phyloP scores from a whole-genome alignment of 1,140 invertebrate genomes.

The Brachionus manjavacas region DNA sequence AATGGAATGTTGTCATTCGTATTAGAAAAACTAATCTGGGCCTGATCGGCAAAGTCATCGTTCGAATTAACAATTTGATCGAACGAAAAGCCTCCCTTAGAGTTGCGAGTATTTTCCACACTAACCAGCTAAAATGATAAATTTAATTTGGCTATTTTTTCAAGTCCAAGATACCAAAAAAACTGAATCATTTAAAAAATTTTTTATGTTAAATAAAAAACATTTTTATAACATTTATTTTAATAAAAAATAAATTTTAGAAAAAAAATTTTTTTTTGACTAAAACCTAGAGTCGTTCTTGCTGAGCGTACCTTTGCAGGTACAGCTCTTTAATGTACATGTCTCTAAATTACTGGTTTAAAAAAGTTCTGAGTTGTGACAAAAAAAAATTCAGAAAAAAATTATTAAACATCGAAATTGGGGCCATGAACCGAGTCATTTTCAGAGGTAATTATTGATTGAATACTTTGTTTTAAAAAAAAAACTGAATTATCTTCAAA shows the following conservation, averaged over 20 bases:
- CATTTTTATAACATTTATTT: background rate
- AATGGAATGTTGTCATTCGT: background rate
- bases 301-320: background rate
- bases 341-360: background rate
- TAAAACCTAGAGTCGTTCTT: background rate
- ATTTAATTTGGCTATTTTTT: background rate
- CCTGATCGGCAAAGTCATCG: background rate
- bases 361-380: background rate
- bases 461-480: too few species aligned
- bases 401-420: background rate
- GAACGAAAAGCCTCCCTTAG: conserved; percentile 11
- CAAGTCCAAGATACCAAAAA: background rate
- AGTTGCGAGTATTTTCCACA: conserved; percentile 23
- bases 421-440: background rate
- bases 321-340: background rate
- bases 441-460: background rate
- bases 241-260: background rate
- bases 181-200: background rate
- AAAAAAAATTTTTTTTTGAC: background rate
- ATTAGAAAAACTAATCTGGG: background rate
- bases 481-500: too few species aligned
- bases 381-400: background rate
- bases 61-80: background rate
- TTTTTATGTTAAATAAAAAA: background rate
- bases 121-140: conserved; percentile 19